Evolutionary conservation across 2,113 vertebrate species (phyloP).

Genomic region (Toxotes chatareus): DNA sequence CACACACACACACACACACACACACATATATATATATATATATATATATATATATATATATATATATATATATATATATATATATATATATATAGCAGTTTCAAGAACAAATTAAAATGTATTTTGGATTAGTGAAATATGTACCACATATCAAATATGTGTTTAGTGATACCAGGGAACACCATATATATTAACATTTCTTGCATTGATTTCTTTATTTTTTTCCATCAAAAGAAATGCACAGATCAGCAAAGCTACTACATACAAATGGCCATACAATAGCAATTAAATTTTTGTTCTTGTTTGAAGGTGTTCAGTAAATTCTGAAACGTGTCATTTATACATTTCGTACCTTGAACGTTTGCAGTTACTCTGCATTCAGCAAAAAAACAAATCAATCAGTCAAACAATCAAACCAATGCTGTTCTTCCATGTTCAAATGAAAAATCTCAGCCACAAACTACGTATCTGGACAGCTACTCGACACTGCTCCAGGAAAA

Average conservation of each 20-base stretch:
- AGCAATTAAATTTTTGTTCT: constrained; percentile 84
- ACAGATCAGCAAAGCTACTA: constrained; percentile 90
- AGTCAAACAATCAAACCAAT: constrained; percentile 28
- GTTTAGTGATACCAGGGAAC: not conserved
- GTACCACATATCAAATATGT: not conserved
- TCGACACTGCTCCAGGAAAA: constrained; percentile 73
- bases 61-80: no score
- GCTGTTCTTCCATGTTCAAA: constrained; percentile 66
- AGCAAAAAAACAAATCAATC: constrained; percentile 63
- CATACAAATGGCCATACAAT: constrained; percentile 90
- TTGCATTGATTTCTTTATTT: constrained; percentile 91
- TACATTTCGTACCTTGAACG: constrained; percentile 71
- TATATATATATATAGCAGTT: no score
- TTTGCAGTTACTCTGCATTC: constrained; percentile 80
- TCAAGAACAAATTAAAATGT: not conserved
- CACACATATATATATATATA: no score
- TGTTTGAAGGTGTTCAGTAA: constrained; percentile 69
- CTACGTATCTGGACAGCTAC: constrained; percentile 67
- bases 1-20: no score
- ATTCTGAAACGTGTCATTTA: constrained; percentile 68
- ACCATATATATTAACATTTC: constrained; percentile 74
- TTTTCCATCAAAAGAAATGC: constrained; percentile 87
- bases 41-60: no score
- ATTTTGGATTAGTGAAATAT: not conserved
- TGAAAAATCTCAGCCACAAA: constrained; percentile 78